Percentiles rank a stretch among this genome's conserved stretches.
These are phyloP conservation scores for Catharus bicknelli DNA, from an alignment of 2,113 vertebrate species.

Conservation along the genomic window DNA sequence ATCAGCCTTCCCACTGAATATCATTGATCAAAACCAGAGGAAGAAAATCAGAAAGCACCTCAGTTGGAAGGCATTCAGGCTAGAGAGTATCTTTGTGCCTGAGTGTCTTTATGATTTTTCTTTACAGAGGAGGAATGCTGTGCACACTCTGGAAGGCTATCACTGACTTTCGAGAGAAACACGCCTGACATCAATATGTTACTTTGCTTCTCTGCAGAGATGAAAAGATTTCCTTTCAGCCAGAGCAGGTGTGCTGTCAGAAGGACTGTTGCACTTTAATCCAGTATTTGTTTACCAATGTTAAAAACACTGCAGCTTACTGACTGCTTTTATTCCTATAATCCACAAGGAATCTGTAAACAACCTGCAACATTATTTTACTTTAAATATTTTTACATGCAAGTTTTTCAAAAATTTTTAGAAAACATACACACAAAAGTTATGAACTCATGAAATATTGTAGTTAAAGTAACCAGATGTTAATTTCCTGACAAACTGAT, in stretches of 20 bases:
- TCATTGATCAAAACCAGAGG: background rate
- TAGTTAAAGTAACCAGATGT: constrained; percentile 43
- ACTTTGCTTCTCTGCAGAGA: constrained; percentile 17
- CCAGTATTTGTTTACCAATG: constrained; percentile 86
- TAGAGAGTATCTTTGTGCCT: background rate
- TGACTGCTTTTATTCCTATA: constrained; percentile 65
- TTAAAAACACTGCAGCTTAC: constrained; percentile 76
- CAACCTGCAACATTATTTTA: constrained; percentile 63
- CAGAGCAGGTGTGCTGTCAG: constrained; percentile 64
- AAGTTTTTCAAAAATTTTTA: constrained; percentile 51
- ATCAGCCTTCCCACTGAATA: background rate
- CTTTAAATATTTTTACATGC: constrained; percentile 60
- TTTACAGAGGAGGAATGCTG: constrained; percentile 89
- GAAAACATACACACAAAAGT: background rate
- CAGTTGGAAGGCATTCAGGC: background rate
- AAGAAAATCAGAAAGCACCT: background rate
- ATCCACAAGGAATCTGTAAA: constrained; percentile 48
- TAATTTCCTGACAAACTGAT: constrained; percentile 54
- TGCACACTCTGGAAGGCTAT: constrained; percentile 96
- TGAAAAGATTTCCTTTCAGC: constrained; percentile 46
- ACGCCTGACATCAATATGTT: constrained; percentile 67
- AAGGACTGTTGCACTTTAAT: constrained; percentile 83
- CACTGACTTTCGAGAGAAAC: constrained; percentile 85
- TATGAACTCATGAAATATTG: constrained; percentile 32
- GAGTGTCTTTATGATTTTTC: background rate